Evolutionary conservation across 2,113 vertebrate genomes (phyloP), one percentile per base, ranked within the genome.

Genomic region (Bambusicola thoracicus): DNA sequence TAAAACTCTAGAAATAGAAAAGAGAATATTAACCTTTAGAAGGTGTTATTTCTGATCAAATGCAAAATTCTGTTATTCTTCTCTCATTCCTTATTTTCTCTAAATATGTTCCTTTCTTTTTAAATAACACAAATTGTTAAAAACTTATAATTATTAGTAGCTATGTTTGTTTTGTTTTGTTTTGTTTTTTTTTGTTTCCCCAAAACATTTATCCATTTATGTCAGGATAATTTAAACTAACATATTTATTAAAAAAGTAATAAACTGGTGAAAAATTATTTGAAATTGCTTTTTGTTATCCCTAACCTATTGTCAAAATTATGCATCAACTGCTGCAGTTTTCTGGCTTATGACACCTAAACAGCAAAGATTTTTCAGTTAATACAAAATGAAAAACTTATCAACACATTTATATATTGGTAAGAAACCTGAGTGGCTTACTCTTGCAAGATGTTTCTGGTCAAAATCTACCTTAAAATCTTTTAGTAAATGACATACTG

Each of bases 91-190:
- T 32, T 11, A 18, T 2, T 55, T 76, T 61, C 8, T 65, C 41
- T 3, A 12, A 21, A 85, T 13, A 0, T 32, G 22, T 1, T 43
- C 0, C 17, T 77, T 48, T 65, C 4, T 36, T 49, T 48, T 22
- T 66, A 27, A 7, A 19, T 41, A 11, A 3, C 0, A 3, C 16
- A 13, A 76, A 62, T 36, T 1, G 24, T 27, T 41, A 62, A 81
- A 81, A 70, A 1, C 1, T 13, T 87, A 24, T 34, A 30, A 6
- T 5, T 73, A 15, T 70, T 25, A 38, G 5, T 61, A 34, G 3
- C 5, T 68, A 3, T 21, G 65, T 32, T 78, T 38, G 17, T 32
- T 32, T 1, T 10, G 4, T 46, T 46, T 46, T 46, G 44, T 46
- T 46, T 43, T 19, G 19, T 46, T 21, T 46, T 48, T 18, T 48